Conservation (phyloP, 2,797 vertebrate species). For the Pogoniulus pusillus region DNA sequence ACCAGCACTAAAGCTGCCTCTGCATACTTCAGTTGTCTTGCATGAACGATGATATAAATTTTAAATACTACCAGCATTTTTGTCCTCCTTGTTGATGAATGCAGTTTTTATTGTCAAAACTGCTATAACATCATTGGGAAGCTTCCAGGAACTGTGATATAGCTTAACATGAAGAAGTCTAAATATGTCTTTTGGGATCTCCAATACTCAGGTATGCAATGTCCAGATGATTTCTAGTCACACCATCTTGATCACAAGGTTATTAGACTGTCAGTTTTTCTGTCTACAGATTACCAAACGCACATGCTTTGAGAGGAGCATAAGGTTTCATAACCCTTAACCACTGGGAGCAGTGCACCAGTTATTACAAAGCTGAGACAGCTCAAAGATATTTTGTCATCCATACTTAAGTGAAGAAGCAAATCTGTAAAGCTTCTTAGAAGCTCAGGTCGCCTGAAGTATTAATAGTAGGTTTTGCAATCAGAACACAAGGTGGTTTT, state of each 20-base stretch:
- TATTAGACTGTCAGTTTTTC: not conserved
- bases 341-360: not conserved
- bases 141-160: not conserved
- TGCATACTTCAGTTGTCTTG: not conserved
- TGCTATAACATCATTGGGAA: not conserved
- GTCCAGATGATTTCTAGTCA: not conserved
- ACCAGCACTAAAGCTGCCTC: not conserved
- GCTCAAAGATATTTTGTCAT: slow-evolving; percentile 6
- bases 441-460: not conserved
- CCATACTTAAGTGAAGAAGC: not conserved
- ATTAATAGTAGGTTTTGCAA: not conserved
- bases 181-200: not conserved
- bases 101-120: not conserved
- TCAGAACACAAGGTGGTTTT: not conserved
- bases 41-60: not conserved
- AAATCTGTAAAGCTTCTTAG: slow-evolving; percentile 40
- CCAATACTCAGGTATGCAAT: not conserved
- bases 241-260: not conserved
- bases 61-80: not conserved
- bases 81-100: not conserved
- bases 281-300: not conserved
- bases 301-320: not conserved
- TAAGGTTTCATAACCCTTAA: not conserved
- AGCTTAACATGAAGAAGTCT: not conserved
- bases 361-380: not conserved